Percentiles rank a stretch among this genome's conserved stretches.
These are phyloP conservation scores for Heterotilapia buettikoferi DNA, from an alignment of 2,113 vertebrate genomes.

Conservation along the genomic window DNA sequence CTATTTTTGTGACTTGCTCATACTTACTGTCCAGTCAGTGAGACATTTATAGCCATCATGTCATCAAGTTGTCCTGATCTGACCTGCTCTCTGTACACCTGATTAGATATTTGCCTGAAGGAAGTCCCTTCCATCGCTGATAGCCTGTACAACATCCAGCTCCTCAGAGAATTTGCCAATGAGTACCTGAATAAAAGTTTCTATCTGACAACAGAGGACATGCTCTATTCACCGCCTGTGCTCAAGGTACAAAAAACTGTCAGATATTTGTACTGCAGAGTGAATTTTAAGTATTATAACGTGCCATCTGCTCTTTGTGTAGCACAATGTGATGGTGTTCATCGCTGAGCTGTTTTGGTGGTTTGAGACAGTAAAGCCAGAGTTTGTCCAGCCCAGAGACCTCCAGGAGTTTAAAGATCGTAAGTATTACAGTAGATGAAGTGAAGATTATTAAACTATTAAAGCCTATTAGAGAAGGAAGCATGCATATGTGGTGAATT, in stretches of 20 bases:
- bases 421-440: slow-evolving; percentile 17
- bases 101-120: slow-evolving; percentile 90
- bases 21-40: background rate
- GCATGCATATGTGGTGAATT: background rate
- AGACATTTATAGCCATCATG: slow-evolving; percentile 38
- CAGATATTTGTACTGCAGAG: background rate
- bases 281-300: background rate
- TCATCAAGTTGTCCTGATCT: slow-evolving; percentile 23
- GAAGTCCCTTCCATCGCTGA: slow-evolving; percentile 89
- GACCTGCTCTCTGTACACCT: slow-evolving; percentile 13
- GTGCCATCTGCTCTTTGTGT: background rate
- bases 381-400: slow-evolving; percentile 91
- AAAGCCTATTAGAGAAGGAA: background rate
- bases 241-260: slow-evolving; percentile 79
- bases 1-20: slow-evolving; percentile 18
- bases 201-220: slow-evolving; percentile 88
- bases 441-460: background rate
- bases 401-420: slow-evolving; percentile 89
- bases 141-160: slow-evolving; percentile 91
- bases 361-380: slow-evolving; percentile 94
- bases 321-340: slow-evolving; percentile 81
- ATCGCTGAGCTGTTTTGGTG: slow-evolving; percentile 98
- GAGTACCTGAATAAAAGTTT: slow-evolving; percentile 90
- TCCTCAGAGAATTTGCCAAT: slow-evolving; percentile 85
- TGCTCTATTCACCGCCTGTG: slow-evolving; percentile 88